Evolutionary conservation across 2,888 invertebrate genomes (phyloP).

Genomic region (Chromoteleia sp.): DNA sequence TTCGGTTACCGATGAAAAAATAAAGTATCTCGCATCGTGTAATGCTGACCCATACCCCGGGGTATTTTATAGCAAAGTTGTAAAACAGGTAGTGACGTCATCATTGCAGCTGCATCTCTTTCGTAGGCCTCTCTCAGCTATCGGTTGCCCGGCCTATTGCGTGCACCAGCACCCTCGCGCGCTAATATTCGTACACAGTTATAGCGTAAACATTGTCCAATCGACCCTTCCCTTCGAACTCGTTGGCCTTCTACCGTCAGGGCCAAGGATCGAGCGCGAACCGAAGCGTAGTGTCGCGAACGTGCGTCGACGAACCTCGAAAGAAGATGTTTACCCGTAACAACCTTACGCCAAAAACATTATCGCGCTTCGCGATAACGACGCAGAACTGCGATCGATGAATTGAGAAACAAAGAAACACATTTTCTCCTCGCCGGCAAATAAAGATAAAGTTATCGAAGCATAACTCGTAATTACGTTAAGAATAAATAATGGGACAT

Average conservation of each 20-base stretch:
- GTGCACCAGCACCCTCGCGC: slow-evolving; percentile 33
- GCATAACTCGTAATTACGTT: slow-evolving; percentile 25
- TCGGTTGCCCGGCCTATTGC: slow-evolving; percentile 26
- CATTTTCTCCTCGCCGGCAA: slow-evolving; percentile 5
- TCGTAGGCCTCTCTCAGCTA: slow-evolving; percentile 65
- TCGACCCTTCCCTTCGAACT: slow-evolving; percentile 40
- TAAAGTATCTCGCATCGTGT: slow-evolving; percentile 2
- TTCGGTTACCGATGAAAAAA: neutral
- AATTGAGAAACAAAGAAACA: slow-evolving; percentile 14
- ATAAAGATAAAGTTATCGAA: slow-evolving; percentile 17
- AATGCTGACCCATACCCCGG: slow-evolving; percentile 80
- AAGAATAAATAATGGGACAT: slow-evolving; percentile 18
- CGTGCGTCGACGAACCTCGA: neutral
- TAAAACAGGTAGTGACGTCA: slow-evolving; percentile 82
- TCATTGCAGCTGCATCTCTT: slow-evolving; percentile 76
- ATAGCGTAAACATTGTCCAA: slow-evolving; percentile 34
- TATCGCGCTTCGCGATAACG: slow-evolving; percentile 11
- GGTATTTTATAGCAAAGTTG: slow-evolving; percentile 73
- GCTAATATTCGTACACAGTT: slow-evolving; percentile 34
- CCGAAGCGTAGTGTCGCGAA: slow-evolving; percentile 11
- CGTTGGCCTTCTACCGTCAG: slow-evolving; percentile 59
- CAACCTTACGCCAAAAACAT: too few species aligned
- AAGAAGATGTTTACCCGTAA: slow-evolving; percentile 26
- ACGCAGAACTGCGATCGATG: slow-evolving; percentile 9
- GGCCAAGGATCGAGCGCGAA: slow-evolving; percentile 44